These are phyloP conservation scores for Propithecus perrieri DNA, from an alignment of 2,797 vertebrate genomes.

Conservation along the genomic window DNA sequence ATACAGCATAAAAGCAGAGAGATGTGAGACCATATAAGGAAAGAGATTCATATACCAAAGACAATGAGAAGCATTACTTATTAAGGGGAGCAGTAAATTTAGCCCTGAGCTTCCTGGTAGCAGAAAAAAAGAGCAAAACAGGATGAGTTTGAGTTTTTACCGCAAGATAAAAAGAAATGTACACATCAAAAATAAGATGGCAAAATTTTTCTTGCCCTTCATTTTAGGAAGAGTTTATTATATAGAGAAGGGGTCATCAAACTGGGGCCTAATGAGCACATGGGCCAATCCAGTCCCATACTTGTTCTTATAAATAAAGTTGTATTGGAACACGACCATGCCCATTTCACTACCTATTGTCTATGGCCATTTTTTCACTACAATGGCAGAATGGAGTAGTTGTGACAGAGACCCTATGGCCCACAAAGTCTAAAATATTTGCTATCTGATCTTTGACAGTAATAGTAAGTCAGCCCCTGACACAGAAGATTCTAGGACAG, in stretches of 20 bases:
- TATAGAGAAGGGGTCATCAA: background rate
- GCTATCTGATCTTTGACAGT: background rate
- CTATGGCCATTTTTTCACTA: background rate
- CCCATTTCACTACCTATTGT: background rate
- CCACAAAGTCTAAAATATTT: background rate
- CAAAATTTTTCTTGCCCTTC: background rate
- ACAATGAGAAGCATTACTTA: background rate
- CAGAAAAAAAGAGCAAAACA: background rate
- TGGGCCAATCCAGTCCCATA: background rate
- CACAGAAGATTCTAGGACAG: background rate
- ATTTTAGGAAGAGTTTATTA: background rate
- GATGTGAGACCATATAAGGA: background rate
- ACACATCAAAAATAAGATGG: background rate
- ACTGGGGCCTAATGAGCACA: background rate
- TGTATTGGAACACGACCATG: background rate
- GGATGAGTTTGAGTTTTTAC: background rate
- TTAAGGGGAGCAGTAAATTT: background rate
- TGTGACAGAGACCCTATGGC: background rate
- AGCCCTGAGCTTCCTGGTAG: conserved; percentile 15
- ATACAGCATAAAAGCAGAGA: background rate
- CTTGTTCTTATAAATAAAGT: background rate
- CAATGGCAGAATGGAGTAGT: background rate
- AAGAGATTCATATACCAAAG: background rate
- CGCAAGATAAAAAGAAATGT: background rate
- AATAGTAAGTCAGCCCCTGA: background rate